Evolutionary conservation across 2,888 invertebrate genomes (phyloP), one percentile per base, ranked within the genome.

Genomic region (Parascotia fuliginaria): DNA sequence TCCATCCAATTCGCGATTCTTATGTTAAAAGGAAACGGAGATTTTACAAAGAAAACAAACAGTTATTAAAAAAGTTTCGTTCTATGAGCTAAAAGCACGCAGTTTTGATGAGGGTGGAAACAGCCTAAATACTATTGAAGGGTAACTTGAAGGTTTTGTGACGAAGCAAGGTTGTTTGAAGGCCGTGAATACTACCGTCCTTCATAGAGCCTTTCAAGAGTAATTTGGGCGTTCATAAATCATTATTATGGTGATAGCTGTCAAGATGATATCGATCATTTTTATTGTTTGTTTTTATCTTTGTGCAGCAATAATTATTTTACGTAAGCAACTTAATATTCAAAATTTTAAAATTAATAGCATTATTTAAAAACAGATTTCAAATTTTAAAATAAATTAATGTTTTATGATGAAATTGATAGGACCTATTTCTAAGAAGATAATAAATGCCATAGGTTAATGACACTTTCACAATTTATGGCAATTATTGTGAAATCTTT

Each of bases 141-240:
- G 24, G 19, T 19, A 19, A 3, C 3, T 24, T 42, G 43, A 33
- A 9, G 16, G 43, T 27, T 22, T 12, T 11, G 32, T 51, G 50
- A 45, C 44, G 27, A 15, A 41, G 44, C 70, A 59, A 70, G 64
- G 58, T 47, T 50, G 48, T 33, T 37, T 24, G 9, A 27, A 7
- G 51, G 34, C 67, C 70, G 9, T 68, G 67, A 61, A 58, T 43
- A 9, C 38, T 41, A 42, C 42, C 44, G 57, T 32, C 42, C 56
- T 56, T 65, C 47, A 13, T 33, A 22, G 36, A 47, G 38, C 31
- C 13, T 19, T 24, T 9, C 42, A 41, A 38, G 39, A 36, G 38
- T 51, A 51, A 48, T 53, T 42, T 34, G 27, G 27, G 9, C 14
- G 11, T n/a, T 19, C n/a, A n/a, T n/a, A n/a, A n/a, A n/a, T n/a